Conservation (phyloP, 2,113 vertebrate species). For the Gavia stellata region DNA sequence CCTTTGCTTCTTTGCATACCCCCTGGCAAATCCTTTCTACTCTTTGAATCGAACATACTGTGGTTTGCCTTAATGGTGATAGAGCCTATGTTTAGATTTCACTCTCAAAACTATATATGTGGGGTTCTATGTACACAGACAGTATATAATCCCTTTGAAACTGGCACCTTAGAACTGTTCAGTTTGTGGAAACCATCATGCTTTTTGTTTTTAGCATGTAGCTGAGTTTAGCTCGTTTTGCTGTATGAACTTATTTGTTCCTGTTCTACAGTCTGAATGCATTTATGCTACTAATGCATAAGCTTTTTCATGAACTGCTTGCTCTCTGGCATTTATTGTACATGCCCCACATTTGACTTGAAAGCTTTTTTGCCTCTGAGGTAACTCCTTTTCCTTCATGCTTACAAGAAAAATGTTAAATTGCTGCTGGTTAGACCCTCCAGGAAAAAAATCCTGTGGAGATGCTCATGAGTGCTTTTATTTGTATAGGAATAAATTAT, state of each 20-base stretch:
- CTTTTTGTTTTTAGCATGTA: background rate
- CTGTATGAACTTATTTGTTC: background rate
- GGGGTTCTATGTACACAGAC: background rate
- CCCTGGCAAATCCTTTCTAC: background rate
- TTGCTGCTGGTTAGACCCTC: background rate
- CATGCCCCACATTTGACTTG: background rate
- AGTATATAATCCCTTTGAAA: background rate
- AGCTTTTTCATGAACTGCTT: background rate
- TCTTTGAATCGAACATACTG: background rate
- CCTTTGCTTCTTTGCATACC: background rate
- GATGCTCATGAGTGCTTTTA: background rate
- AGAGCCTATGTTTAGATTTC: background rate
- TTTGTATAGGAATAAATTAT: background rate
- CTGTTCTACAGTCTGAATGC: background rate
- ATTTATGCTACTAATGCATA: background rate
- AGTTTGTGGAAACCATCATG: background rate
- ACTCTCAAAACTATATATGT: background rate
- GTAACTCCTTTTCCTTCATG: background rate
- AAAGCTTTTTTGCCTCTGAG: background rate
- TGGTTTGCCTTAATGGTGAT: constrained; percentile 32
- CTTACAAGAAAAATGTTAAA: background rate
- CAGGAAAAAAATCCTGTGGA: background rate
- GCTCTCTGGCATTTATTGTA: background rate
- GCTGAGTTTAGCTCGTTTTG: background rate
- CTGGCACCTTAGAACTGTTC: background rate